Base-by-base conservation (phyloP, 2,888 invertebrate genomes). In the Rhorus exstirpatorius region DNA sequence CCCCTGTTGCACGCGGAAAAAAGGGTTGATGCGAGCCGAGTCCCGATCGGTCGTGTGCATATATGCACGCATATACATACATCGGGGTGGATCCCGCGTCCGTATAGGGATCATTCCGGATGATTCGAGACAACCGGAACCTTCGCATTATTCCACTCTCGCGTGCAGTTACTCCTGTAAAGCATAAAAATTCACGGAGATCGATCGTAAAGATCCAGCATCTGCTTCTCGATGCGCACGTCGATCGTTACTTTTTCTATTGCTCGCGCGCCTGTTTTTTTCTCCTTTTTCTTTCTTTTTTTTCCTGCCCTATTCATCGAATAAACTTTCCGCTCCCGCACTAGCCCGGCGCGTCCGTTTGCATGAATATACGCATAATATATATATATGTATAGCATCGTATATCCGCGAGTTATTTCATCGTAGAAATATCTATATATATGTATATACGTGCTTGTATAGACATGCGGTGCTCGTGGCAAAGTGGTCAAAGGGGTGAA, bases 401-500 rank as follows among this genome's bases (percentile, higher is more conserved):
- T 72, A 75, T 46, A 35, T 46, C 55, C 55, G 44, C 55, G 24
- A 55, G 68, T 70, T 49, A 75, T 63, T 71, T 79, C n/a, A 53
- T n/a, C 53, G n/a, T 19, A 24, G 41, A 21, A 24, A 63, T 26
- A 31, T 26, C 1, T 35, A 31, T 35, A 49, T 55, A 10, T 46
- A 8, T 24, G 24, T n/a, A 49, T 44, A 10, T 17, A 31, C 35
- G 55, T 3, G 55, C 49, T 35, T 41, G 26, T 21, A 21, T 53
- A 60, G 58, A 53, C 84, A 84, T 74, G 86, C 83, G 83, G 76
- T 83, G 67, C 58, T 72, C 80, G 72, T 38, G 83, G 83, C 82
- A 85, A 84, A 75, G 83, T 85, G 87, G 84, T 82, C 84, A 85
- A 87, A 87, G 85, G 87, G 85, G 86, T 86, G 79, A 79, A 75